These are phyloP conservation scores for Myotis planiceps DNA, from an alignment of 2,797 vertebrate species.

Conservation along the genomic window DNA sequence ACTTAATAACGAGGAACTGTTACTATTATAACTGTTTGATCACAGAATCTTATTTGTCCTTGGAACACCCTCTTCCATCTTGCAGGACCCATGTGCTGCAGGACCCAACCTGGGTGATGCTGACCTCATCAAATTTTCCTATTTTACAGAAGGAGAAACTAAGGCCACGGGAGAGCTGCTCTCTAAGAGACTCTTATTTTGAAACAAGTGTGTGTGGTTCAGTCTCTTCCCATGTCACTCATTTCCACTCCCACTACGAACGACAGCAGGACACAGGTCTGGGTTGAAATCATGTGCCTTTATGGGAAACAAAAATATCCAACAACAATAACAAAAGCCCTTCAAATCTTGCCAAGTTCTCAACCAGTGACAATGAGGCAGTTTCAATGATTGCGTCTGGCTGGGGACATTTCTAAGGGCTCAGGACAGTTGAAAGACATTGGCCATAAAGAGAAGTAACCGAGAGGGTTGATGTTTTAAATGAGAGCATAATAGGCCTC, in stretches of 20 bases:
- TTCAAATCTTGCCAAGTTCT: slow-evolving; percentile 64
- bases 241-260: slow-evolving; percentile 30
- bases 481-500: background rate
- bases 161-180: background rate
- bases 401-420: slow-evolving; percentile 63
- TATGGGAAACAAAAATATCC: slow-evolving; percentile 79
- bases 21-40: background rate
- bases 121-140: background rate
- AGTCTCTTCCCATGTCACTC: background rate
- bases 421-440: slow-evolving; percentile 45
- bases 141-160: slow-evolving; percentile 1
- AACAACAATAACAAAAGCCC: slow-evolving; percentile 74
- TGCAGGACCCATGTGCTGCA: background rate
- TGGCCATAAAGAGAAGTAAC: slow-evolving; percentile 54
- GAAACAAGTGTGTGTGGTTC: background rate
- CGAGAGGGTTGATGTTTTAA: slow-evolving; percentile 46
- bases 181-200: background rate
- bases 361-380: slow-evolving; percentile 69
- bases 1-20: background rate
- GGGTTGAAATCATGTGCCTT: slow-evolving; percentile 80
- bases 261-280: slow-evolving; percentile 60
- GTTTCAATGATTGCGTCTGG: slow-evolving; percentile 58
- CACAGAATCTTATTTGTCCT: background rate
- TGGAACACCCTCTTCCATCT: background rate
- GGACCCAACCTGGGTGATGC: background rate